Evolutionary conservation across 2,888 invertebrate species (phyloP), one percentile per base, ranked within the genome.

Genomic region (Anthophora plumipes): DNA sequence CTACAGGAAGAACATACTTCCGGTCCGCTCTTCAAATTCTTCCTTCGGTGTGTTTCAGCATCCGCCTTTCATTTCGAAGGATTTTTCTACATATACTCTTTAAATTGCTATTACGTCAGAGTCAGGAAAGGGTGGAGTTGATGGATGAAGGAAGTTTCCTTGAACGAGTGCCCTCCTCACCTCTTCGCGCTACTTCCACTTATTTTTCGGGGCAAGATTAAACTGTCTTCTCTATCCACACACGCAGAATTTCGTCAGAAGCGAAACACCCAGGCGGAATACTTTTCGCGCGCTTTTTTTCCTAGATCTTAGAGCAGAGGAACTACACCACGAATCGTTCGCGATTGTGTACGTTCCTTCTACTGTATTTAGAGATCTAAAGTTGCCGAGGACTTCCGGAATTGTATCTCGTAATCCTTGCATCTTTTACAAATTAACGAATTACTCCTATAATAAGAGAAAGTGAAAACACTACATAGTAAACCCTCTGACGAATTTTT

Each of bases 61-160:
- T 22, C 3, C 31, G 6, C 17, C 14, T 17, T 8, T 2, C 5
- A 17, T 12, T 57, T 17, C 37, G 0, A 12, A 50, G 4, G 3
- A 20, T 31, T 5, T 50, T 37, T 50, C n/a, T 20, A 17, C 14
- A 22, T 2, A 39, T 37, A 0, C 6, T 39, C 20, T 39, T 39
- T 14, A 66, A 52, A 50, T 37, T 39, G 37, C 31, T 37, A 50
- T 66, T 50, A 39, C 64, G 37, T 9, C 37, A 39, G 37, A 50
- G 50, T 48, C 20, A 37, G 48, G 37, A 50, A 37, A 37, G 0
- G 46, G 8, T 39, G 37, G 41, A 39, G 4, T 50, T 64, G 64
- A 64, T 39, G 31, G 50, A 66, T 22, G 39, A 14, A 11, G 1
- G 5, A 22, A 52, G 50, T 37, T 52, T 39, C 0, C 20, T n/a